A percentile compares a stretch with the other conserved stretches of the same genome.
Conservation (phyloP, 2,113 vertebrate species). For the Apeltes quadracus region DNA sequence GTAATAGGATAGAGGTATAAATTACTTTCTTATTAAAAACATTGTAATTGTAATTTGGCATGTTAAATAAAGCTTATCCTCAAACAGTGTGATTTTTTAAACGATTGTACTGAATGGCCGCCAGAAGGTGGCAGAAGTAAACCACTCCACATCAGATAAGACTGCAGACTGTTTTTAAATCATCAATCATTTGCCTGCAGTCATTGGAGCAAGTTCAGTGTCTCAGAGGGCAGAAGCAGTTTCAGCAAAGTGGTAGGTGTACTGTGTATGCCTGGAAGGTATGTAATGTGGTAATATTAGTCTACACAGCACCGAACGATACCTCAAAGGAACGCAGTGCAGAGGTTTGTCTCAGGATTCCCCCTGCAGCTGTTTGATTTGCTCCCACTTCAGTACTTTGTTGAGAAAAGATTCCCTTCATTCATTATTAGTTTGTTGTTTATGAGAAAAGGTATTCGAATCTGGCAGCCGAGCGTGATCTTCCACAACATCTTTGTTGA, state of each 20-base stretch:
- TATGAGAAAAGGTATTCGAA: slow-evolving; percentile 23
- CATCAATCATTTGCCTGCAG: background rate
- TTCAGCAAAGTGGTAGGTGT: slow-evolving; percentile 5
- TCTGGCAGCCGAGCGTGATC: slow-evolving; percentile 17
- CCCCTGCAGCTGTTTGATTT: slow-evolving; percentile 32
- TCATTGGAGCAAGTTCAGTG: background rate
- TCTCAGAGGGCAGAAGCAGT: background rate
- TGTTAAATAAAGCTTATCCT: slow-evolving; percentile 30
- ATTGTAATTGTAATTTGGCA: slow-evolving; percentile 13
- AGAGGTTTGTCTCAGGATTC: slow-evolving; percentile 20
- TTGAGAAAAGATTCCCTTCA: slow-evolving; percentile 13
- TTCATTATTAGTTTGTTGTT: slow-evolving; percentile 27
- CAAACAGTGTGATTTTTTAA: slow-evolving; percentile 7
- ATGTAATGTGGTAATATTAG: slow-evolving; percentile 13
- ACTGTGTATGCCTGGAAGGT: background rate
- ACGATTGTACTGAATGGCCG: background rate
- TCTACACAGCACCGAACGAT: slow-evolving; percentile 23
- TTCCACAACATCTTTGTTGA: slow-evolving; percentile 49
- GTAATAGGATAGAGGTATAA: background rate
- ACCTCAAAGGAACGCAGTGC: slow-evolving; percentile 32
- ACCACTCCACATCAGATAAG: slow-evolving; percentile 8
- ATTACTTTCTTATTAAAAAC: background rate
- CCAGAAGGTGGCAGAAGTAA: slow-evolving; percentile 65
- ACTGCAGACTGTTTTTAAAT: background rate
- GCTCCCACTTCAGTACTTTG: background rate